Percentiles rank a stretch among this genome's conserved stretches.
Evolutionary conservation across 2,797 vertebrate species (phyloP).

Genomic region (Lemur catta): DNA sequence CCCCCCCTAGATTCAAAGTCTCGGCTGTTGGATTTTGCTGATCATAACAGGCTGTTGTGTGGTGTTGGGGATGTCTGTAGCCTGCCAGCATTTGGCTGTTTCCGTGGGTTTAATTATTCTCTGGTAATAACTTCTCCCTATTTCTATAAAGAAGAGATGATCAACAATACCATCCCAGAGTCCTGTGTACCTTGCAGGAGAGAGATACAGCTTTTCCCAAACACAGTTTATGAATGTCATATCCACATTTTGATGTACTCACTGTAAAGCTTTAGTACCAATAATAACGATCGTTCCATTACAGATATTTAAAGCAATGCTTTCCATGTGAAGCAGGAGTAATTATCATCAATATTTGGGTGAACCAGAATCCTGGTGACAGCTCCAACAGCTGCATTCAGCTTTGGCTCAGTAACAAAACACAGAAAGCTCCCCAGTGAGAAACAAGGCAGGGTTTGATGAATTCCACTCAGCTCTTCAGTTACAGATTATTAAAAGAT

Average conservation of each 20-base stretch:
- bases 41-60: slow-evolving; percentile 77
- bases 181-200: slow-evolving; percentile 44
- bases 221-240: slow-evolving; percentile 43
- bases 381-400: slow-evolving; percentile 80
- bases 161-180: background rate
- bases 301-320: slow-evolving; percentile 75
- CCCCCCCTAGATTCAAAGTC: background rate
- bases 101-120: slow-evolving; percentile 81
- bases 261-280: slow-evolving; percentile 62
- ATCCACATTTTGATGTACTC: background rate
- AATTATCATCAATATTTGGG: slow-evolving; percentile 82
- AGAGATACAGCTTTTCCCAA: background rate
- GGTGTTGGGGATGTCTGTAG: slow-evolving; percentile 65
- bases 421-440: slow-evolving; percentile 76
- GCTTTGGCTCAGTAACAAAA: slow-evolving; percentile 76
- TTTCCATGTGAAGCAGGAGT: slow-evolving; percentile 77
- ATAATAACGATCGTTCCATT: slow-evolving; percentile 66
- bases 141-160: slow-evolving; percentile 82
- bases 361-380: slow-evolving; percentile 75
- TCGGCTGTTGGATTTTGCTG: slow-evolving; percentile 68
- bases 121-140: slow-evolving; percentile 79
- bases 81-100: slow-evolving; percentile 75
- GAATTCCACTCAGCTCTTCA: slow-evolving; percentile 81
- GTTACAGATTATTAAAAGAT: slow-evolving; percentile 84
- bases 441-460: slow-evolving; percentile 75